Base-by-base conservation (phyloP, 2,888 invertebrate species). In the Neelides folsomi region DNA sequence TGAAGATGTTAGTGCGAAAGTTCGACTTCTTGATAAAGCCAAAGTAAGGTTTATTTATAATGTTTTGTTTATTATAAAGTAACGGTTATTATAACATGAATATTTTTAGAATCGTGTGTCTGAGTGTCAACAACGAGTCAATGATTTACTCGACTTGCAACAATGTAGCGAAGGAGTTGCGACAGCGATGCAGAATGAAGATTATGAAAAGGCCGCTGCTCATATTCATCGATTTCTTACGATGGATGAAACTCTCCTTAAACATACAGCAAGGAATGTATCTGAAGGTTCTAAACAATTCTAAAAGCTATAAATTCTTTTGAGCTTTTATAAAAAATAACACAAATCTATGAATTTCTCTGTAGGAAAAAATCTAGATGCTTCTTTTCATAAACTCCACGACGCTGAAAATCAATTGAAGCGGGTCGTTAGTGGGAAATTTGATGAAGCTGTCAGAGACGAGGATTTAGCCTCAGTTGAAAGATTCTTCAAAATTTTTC, bases 161-260 rank as follows among this genome's bases (percentile, higher is more conserved):
- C 76, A 90, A 52, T 98, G 97, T 70, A 92, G 93, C 46, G 89
- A 94, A 69, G 97, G 95, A n/a, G 97, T 98, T 0, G 86, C 92
- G 60, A 81, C 86, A 47, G 94, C 98, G 1, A 81, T 99, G 50
- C 79, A 81, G 59, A 86, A 88, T 64, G 93, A 95, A 71, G 93
- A 99, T 70, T 97, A 87, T 72, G 98, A 99, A 71, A 85, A 87
- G 72, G 93, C 94, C 50, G 95, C 97, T 10, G 89, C 82, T 0
- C 95, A 95, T 68, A 86, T 98, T 43, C 89, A 94, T 64, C 78
- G 97, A 41, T 95, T 90, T 71, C 75, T 94, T 40, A 82, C 85
- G 49, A 88, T 95, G 81, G 94, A 94, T 72, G 89, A 92, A 66
- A 80, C 80, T 56, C 73, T 86, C 10, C 68, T 89, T 7, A 79